These are phyloP conservation scores for Rhinoraja longicauda DNA, from an alignment of 2,797 vertebrate species.

Conservation along the genomic window DNA sequence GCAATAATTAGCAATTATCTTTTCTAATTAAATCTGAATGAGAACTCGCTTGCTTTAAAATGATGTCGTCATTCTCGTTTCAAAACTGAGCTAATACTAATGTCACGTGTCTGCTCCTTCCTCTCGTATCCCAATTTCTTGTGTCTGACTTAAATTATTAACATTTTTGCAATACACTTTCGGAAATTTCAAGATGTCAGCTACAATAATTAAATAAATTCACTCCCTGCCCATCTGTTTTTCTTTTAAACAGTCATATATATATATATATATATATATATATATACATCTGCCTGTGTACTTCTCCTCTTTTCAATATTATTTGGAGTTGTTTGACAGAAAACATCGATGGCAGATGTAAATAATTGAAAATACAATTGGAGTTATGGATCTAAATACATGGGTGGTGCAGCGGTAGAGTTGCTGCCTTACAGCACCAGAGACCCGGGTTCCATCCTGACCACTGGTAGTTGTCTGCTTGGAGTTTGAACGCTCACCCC, in stretches of 20 bases:
- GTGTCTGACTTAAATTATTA: background rate
- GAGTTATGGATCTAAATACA: too few relatives aligned
- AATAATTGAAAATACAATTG: background rate
- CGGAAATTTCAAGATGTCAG: background rate
- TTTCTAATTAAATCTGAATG: background rate
- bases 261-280: too few relatives aligned
- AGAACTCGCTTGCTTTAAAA: constrained; percentile 14
- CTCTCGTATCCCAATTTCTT: background rate
- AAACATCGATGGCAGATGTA: background rate
- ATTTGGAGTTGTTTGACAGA: background rate
- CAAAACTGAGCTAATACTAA: background rate
- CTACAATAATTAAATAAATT: background rate
- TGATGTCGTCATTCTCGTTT: too few relatives aligned
- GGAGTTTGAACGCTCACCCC: too few relatives aligned
- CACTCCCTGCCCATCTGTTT: too few relatives aligned
- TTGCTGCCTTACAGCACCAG: too few relatives aligned
- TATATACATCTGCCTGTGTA: background rate
- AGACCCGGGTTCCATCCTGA: too few relatives aligned
- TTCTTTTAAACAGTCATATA: background rate
- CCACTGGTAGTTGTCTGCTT: too few relatives aligned
- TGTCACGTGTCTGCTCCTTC: background rate
- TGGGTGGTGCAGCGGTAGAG: too few relatives aligned
- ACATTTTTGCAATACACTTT: background rate
- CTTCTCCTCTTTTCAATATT: background rate
- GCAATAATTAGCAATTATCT: constrained; percentile 30